Conservation (phyloP, 2,888 invertebrate species). For the Machimus atricapillus region DNA sequence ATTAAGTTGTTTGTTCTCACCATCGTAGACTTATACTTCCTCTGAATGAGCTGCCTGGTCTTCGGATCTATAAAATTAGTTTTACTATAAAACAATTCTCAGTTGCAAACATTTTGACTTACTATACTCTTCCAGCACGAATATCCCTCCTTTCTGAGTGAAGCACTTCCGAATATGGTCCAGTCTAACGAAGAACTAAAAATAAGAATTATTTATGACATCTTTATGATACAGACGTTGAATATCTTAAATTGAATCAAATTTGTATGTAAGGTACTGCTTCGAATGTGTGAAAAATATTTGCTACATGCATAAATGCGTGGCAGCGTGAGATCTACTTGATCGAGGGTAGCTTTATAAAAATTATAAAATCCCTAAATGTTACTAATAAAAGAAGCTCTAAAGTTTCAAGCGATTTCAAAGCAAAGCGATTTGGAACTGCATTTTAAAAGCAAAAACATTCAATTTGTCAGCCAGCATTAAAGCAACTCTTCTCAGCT, state of each 20-base stretch:
- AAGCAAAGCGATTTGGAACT: constrained; percentile 26
- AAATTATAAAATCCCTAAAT: neutral
- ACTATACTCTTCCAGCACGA: constrained; percentile 99
- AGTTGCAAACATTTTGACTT: constrained; percentile 63
- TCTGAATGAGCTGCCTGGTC: constrained; percentile 93
- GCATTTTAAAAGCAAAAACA: constrained; percentile 9
- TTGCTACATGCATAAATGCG: constrained; percentile 34
- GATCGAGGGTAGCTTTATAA: neutral
- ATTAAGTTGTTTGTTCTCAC: constrained; percentile 68
- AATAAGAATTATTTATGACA: constrained; percentile 40
- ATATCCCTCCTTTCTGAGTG: constrained; percentile 98
- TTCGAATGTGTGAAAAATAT: neutral
- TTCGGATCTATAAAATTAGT: constrained; percentile 82
- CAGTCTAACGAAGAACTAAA: constrained; percentile 99
- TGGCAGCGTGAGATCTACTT: constrained; percentile 5
- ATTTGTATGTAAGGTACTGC: constrained; percentile 15
- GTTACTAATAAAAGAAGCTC: constrained; percentile 7
- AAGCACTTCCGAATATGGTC: constrained; percentile 99
- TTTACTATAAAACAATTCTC: neutral
- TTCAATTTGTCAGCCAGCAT: constrained; percentile 24
- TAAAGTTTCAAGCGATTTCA: constrained; percentile 14
- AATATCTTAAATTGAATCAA: neutral
- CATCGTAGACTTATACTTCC: constrained; percentile 98
- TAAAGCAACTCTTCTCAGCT: constrained; percentile 4
- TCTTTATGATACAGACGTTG: neutral